Conservation (phyloP, 2,113 vertebrate species). For the Petrocephalus microphthalmus region DNA sequence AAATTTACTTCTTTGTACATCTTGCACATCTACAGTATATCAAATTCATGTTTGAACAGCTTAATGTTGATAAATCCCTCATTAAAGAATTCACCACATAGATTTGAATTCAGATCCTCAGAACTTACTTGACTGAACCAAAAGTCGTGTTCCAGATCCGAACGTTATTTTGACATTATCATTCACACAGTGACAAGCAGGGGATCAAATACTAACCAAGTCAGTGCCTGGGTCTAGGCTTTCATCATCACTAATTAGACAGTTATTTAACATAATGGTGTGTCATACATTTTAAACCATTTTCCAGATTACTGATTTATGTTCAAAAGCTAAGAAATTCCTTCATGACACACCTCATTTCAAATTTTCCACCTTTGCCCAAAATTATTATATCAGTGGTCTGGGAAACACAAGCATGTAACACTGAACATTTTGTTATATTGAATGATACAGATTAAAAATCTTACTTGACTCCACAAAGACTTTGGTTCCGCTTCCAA, state of each 20-base stretch:
- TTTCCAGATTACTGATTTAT: not conserved
- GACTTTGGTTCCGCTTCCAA: constrained; percentile 31
- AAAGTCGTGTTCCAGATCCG: constrained; percentile 27
- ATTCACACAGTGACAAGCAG: constrained; percentile 30
- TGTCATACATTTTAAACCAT: not conserved
- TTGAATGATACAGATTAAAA: not conserved
- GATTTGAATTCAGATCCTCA: constrained; percentile 9
- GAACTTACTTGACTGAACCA: constrained; percentile 32
- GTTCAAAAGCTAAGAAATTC: constrained; percentile 11
- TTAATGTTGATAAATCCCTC: not conserved
- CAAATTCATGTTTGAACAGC: not conserved
- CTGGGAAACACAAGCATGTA: not conserved
- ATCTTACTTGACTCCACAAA: constrained; percentile 37
- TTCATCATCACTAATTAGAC: not conserved
- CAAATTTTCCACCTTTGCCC: not conserved
- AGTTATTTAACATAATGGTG: not conserved
- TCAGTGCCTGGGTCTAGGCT: not conserved
- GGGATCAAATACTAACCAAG: constrained; percentile 16
- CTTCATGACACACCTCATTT: not conserved
- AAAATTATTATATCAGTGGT: constrained; percentile 16
- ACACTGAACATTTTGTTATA: not conserved
- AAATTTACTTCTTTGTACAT: not conserved
- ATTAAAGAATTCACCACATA: not conserved
- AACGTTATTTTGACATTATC: constrained; percentile 17
- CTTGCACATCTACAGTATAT: not conserved